These are phyloP conservation scores for Romanogobio albipinnatus DNA, from an alignment of 2,113 vertebrate genomes.

Conservation along the genomic window DNA sequence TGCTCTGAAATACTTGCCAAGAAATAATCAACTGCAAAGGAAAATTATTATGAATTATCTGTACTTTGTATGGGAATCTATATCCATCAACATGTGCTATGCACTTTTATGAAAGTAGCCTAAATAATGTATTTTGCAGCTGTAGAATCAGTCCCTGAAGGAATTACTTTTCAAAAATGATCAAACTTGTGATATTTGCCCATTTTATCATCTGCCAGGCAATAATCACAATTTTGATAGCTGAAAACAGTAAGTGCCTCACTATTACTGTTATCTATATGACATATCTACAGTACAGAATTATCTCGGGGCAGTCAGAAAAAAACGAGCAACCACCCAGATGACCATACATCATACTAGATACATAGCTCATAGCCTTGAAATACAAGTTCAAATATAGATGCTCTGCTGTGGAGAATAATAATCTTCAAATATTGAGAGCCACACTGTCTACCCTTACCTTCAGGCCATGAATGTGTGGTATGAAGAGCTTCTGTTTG, in stretches of 20 bases:
- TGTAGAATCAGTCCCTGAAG: background rate
- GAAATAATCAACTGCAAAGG: constrained; percentile 56
- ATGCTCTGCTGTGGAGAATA: background rate
- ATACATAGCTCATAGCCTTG: background rate
- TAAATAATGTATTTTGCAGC: constrained; percentile 6
- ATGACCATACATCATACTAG: background rate
- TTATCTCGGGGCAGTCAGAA: no score
- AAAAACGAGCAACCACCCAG: no score
- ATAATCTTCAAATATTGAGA: background rate
- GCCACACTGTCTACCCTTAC: background rate
- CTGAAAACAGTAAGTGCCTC: background rate
- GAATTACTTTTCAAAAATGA: background rate
- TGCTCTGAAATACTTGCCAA: constrained; percentile 55
- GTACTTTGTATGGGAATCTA: background rate
- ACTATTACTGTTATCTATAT: background rate
- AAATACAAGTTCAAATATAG: background rate
- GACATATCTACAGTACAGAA: no score
- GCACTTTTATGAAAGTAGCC: background rate
- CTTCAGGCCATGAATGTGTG: background rate
- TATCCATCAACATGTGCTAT: constrained; percentile 6
- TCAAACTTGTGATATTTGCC: no score
- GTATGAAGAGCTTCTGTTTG: no score
- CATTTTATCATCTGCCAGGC: background rate
- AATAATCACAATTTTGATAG: background rate
- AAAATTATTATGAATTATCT: constrained; percentile 56